These are phyloP conservation scores for Perognathus longimembris DNA, from an alignment of 2,113 vertebrate species.

Conservation along the genomic window DNA sequence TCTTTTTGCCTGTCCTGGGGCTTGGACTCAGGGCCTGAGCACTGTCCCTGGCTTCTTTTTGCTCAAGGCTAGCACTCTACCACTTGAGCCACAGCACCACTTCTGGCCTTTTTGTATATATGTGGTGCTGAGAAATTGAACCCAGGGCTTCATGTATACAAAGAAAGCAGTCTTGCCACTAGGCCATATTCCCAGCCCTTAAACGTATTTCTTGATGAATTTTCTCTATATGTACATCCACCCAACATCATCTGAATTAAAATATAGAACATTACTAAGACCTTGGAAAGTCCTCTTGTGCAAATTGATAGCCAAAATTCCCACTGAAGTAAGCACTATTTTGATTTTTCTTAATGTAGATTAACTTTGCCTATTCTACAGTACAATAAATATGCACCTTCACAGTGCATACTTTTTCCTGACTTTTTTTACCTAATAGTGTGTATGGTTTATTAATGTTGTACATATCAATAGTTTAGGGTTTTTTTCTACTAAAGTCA, in stretches of 20 bases:
- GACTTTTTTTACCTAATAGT: background rate
- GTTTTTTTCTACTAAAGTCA: background rate
- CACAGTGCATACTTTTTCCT: background rate
- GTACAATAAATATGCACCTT: background rate
- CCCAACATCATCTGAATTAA: background rate
- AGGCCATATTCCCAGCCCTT: too few relatives aligned
- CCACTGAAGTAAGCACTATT: background rate
- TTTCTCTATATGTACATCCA: background rate
- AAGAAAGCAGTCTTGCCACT: too few relatives aligned
- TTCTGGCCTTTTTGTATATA: too few relatives aligned
- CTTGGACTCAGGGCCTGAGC: too few relatives aligned
- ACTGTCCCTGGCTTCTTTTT: too few relatives aligned
- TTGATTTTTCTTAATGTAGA: background rate
- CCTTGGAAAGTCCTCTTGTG: background rate
- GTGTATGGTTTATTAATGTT: background rate
- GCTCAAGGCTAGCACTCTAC: too few relatives aligned
- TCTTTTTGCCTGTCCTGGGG: too few relatives aligned
- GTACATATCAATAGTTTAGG: background rate
- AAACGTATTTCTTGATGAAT: background rate
- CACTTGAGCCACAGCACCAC: too few relatives aligned
- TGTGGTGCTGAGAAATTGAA: too few relatives aligned
- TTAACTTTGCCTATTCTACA: background rate
- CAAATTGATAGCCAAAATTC: background rate
- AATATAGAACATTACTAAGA: slow-evolving; percentile 2
- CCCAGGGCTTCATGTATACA: too few relatives aligned